These are phyloP conservation scores for Iguana delicatissima DNA, from an alignment of 2,797 vertebrate genomes.

Conservation along the genomic window DNA sequence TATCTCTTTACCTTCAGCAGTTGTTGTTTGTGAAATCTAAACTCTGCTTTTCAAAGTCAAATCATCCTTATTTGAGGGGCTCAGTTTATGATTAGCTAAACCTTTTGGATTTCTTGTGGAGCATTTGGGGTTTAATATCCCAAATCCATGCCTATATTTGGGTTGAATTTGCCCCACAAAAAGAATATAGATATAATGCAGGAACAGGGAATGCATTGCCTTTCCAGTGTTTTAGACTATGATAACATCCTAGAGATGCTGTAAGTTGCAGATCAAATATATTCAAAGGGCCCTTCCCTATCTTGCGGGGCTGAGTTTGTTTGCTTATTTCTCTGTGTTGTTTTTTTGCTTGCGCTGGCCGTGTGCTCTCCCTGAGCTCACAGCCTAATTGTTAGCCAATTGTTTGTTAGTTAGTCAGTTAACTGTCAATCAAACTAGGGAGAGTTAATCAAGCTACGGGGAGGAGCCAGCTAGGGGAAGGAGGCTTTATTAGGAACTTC, in stretches of 20 bases:
- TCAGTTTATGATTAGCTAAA: neutral
- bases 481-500: too few relatives aligned
- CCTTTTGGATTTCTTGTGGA: neutral
- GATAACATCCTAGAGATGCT: neutral
- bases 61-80: neutral
- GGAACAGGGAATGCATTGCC: neutral
- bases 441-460: too few relatives aligned
- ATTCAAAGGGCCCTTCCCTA: neutral
- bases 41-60: neutral
- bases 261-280: neutral
- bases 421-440: too few relatives aligned
- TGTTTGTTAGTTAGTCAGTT: too few relatives aligned
- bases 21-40: neutral
- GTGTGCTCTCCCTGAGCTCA: too few relatives aligned
- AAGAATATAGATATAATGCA: neutral
- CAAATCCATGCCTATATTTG: neutral
- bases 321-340: too few relatives aligned
- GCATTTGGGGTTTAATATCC: neutral
- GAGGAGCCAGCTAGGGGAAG: too few relatives aligned
- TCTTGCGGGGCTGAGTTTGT: too few relatives aligned
- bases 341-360: too few relatives aligned
- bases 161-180: neutral
- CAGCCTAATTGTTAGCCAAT: too few relatives aligned
- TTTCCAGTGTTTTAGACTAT: neutral
- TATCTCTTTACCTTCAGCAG: neutral